Percentiles rank a stretch among this genome's conserved stretches.
Evolutionary conservation across 2,113 vertebrate genomes (phyloP).

Genomic region (Prunella himalayana): DNA sequence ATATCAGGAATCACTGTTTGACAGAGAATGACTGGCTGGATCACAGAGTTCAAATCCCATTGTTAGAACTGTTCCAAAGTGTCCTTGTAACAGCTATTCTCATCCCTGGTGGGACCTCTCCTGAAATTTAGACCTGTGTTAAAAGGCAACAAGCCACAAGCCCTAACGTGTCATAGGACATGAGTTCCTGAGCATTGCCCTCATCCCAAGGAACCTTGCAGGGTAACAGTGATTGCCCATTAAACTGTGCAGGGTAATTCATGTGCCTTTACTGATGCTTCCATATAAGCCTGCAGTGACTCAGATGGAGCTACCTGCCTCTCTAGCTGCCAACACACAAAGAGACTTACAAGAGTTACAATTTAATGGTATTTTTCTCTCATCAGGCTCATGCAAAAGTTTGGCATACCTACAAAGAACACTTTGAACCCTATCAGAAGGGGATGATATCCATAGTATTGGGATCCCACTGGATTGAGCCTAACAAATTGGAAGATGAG

Average conservation of each 20-base stretch:
- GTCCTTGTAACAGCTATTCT: neutral
- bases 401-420: slow-evolving; percentile 86
- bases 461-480: slow-evolving; percentile 94
- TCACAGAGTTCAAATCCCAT: neutral
- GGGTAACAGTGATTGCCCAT: neutral
- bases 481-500: slow-evolving; percentile 69
- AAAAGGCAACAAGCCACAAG: neutral
- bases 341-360: neutral
- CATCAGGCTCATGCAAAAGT: slow-evolving; percentile 88
- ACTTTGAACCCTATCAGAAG: slow-evolving; percentile 81
- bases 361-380: slow-evolving; percentile 23
- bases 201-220: neutral
- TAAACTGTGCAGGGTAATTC: neutral
- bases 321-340: accelerated
- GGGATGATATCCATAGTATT: slow-evolving; percentile 88
- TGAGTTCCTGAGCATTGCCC: neutral
- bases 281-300: neutral
- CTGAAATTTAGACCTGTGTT: neutral
- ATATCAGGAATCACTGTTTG: neutral
- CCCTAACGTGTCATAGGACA: neutral
- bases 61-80: neutral
- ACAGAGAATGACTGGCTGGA: neutral
- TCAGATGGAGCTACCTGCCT: neutral
- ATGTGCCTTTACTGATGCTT: neutral
- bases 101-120: neutral